Conservation (phyloP, 1,140 invertebrate genomes). For the Brachionus paranguensis region DNA sequence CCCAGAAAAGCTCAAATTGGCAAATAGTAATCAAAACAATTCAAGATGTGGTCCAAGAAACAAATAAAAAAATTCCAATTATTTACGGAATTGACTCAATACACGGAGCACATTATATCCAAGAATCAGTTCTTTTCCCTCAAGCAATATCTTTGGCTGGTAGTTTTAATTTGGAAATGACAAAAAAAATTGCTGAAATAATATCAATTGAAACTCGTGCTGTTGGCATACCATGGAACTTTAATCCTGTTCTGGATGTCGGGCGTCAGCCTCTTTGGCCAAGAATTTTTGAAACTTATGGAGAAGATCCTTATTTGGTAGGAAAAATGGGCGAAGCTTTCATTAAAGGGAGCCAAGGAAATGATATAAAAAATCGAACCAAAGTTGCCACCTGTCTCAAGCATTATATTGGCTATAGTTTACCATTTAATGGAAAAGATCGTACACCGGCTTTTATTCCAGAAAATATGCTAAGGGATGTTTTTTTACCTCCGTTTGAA, state of each 20-base stretch:
- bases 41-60: background rate
- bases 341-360: background rate
- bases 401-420: background rate
- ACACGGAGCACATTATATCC: constrained; percentile 22
- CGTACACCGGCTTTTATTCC: constrained; percentile 1
- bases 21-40: background rate
- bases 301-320: background rate
- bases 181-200: background rate
- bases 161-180: background rate
- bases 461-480: background rate
- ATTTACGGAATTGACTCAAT: constrained; percentile 9
- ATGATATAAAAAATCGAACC: background rate
- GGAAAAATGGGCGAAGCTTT: background rate
- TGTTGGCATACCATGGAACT: constrained; percentile 14
- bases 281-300: constrained; percentile 12
- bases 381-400: constrained; percentile 10
- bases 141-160: background rate
- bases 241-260: constrained; percentile 12
- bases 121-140: constrained; percentile 9
- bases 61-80: background rate
- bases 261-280: background rate
- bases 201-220: background rate
- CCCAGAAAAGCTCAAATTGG: background rate
- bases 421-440: background rate
- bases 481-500: constrained; percentile 24